phyloP scores from a whole-genome alignment of 2,797 vertebrate species.

The Esox masquinongy region DNA sequence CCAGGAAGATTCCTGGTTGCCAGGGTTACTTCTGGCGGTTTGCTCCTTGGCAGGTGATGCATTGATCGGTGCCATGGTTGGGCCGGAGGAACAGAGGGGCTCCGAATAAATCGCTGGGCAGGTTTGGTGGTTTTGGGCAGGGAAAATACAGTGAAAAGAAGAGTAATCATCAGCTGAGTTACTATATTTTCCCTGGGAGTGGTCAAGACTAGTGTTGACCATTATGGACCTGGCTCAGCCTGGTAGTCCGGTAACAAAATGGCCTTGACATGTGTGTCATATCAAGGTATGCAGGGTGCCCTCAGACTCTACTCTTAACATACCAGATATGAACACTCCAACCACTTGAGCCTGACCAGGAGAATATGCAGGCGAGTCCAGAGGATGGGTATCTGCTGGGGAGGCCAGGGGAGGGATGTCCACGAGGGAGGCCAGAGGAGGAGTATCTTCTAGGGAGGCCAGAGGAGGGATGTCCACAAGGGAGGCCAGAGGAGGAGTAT shows the following conservation, averaged over 20 bases:
- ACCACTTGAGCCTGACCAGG: conserved; percentile 1
- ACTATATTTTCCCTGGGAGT: background rate
- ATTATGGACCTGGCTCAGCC: background rate
- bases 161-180: background rate
- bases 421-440: background rate
- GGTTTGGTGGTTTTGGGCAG: background rate
- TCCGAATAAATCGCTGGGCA: conserved; percentile 13
- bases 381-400: background rate
- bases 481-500: background rate
- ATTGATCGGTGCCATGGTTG: conserved; percentile 7
- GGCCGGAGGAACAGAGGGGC: background rate
- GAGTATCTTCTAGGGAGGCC: background rate
- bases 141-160: background rate
- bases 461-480: background rate
- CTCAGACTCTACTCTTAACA: background rate
- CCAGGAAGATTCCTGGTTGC: conserved; percentile 15
- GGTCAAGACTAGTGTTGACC: background rate
- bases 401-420: background rate
- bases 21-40: conserved; percentile 2
- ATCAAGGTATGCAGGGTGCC: conserved; percentile 1
- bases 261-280: background rate
- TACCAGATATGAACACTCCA: background rate
- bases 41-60: conserved; percentile 14
- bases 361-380: background rate
- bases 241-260: background rate